These are phyloP conservation scores for Proterorhinus semilunaris DNA, from an alignment of 2,113 vertebrate genomes.

Conservation along the genomic window DNA sequence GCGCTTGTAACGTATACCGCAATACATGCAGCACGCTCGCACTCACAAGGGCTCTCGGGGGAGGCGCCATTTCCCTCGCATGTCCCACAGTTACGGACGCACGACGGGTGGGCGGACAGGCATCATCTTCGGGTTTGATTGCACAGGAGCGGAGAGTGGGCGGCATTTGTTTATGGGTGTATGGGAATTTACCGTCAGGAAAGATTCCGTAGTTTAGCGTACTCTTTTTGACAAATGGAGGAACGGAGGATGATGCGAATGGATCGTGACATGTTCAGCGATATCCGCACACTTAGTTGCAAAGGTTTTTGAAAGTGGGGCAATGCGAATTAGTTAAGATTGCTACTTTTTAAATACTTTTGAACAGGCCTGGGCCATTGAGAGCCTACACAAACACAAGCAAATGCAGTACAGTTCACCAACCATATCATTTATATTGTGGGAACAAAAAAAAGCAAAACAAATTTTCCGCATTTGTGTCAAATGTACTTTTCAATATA, in stretches of 20 bases:
- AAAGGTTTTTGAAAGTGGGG: no score
- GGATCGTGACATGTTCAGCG: no score
- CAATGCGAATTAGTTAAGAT: no score
- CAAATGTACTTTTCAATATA: no score
- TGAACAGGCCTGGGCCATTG: no score
- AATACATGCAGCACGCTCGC: constrained; percentile 26
- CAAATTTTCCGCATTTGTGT: no score
- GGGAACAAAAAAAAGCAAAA: no score
- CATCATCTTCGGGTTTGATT: constrained; percentile 23
- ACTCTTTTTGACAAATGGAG: constrained; percentile 49
- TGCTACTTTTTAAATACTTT: no score
- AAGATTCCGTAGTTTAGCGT: constrained; percentile 52
- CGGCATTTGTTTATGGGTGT: constrained; percentile 24
- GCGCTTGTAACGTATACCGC: constrained; percentile 32
- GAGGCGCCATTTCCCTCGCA: constrained; percentile 1
- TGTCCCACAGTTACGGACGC: constrained; percentile 36
- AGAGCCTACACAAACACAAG: no score
- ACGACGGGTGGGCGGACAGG: constrained; percentile 32
- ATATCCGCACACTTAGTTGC: no score
- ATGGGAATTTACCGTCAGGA: not conserved
- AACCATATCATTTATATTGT: no score
- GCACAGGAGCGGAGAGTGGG: constrained; percentile 20
- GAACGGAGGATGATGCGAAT: constrained; percentile 36
- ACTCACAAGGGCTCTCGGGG: constrained; percentile 35
- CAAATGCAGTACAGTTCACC: no score